Evolutionary conservation across 2,113 vertebrate genomes (phyloP), one percentile per base, ranked within the genome.

Genomic region (Phalacrocorax aristotelis): DNA sequence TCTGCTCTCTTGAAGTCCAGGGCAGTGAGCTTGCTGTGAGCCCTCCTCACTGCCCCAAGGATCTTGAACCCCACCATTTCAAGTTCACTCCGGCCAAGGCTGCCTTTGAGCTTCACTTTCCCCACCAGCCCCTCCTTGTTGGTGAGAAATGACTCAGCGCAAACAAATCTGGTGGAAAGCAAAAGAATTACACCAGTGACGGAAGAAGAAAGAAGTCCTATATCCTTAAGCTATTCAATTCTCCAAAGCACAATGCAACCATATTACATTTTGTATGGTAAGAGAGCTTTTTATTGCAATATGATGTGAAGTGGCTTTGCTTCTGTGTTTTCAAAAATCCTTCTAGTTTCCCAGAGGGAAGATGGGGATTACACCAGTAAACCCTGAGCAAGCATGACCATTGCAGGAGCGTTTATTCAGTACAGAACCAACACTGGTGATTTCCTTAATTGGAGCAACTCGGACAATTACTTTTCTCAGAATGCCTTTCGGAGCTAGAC

Each of bases 151-250:
- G 29, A 29, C 20, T 69, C 48, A 17, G 14, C 4, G 46, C 79
- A 93, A 81, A 71, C 7, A 75, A 44, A 93, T 23, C 69, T 61
- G 44, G 4, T 85, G 81, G 66, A 38, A 70, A 95, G 85, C 87
- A 80, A 49, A 48, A 75, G 70, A 94, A 95, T 72, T 85, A 65
- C 54, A 72, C 32, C 91, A 87, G 70, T 0, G 0, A 96, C 46
- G 57, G 62, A 65, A 94, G 87, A 87, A 87, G 86, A 87, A 91
- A 84, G 58, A 65, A 90, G 58, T 21, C 75, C 58, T 60, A 64
- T 86, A 92, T 93, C 87, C 89, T 95, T 80, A 95, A 96, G 95
- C 89, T 91, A 92, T 94, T 82, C 55, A 78, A 75, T 44, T 92
- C 72, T 95, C 80, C 80, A 92, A 91, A 96, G 72, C 83, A 90